Evolutionary conservation across 2,888 invertebrate genomes (phyloP).

Genomic region (Leucania comma): DNA sequence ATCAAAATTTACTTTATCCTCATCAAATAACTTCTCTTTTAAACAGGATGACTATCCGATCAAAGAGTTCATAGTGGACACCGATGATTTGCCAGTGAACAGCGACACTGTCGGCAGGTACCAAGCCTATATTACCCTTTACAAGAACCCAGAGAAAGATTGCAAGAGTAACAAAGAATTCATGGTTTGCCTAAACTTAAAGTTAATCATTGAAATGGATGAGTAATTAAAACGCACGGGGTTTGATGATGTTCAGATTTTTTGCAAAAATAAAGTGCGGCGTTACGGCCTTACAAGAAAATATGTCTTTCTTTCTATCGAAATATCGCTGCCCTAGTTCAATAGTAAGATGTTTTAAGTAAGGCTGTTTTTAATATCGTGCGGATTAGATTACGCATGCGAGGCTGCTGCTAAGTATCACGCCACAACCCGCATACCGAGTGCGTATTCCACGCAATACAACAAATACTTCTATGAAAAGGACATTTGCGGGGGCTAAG

Average conservation of each 20-base stretch:
- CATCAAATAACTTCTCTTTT: not conserved
- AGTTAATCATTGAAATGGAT: conserved; percentile 73
- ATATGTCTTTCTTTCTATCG: not conserved
- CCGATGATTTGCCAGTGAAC: conserved; percentile 72
- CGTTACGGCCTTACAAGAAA: not conserved
- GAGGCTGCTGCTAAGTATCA: no score
- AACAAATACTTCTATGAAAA: no score
- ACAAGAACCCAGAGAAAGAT: conserved; percentile 64
- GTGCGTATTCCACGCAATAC: no score
- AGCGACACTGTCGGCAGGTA: conserved; percentile 74
- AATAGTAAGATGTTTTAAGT: no score
- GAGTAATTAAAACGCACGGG: not conserved
- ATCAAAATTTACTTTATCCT: no score
- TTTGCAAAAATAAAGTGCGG: conserved; percentile 20
- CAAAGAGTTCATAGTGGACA: conserved; percentile 69
- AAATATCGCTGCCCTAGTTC: not conserved
- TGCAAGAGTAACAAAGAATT: conserved; percentile 68
- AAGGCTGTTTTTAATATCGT: no score
- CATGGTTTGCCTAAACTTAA: conserved; percentile 70
- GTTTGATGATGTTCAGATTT: not conserved
- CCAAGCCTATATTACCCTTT: conserved; percentile 69
- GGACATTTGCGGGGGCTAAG: no score
- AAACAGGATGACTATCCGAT: conserved; percentile 73
- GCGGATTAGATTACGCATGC: no score
- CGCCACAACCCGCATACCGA: no score